phyloP scores from a whole-genome alignment of 23 tunicate genomes.

The Corella eumyota region DNA sequence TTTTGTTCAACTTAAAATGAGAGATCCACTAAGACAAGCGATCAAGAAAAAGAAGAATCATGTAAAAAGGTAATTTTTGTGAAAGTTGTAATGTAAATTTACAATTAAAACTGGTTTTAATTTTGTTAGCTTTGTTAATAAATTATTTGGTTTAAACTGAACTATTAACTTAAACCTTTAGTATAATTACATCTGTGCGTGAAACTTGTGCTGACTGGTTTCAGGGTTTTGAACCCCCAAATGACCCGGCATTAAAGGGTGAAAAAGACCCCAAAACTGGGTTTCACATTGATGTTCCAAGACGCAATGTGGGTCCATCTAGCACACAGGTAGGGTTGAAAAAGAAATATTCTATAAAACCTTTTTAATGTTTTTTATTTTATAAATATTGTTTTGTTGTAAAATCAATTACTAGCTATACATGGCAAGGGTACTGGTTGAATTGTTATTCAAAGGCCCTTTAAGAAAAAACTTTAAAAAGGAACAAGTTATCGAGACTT shows the following conservation, averaged over 20 bases:
- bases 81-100: too few relatives aligned
- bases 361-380: neutral
- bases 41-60: conserved; percentile 92
- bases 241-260: conserved; percentile 96
- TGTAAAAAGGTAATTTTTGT: conserved; percentile 32
- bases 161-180: conserved; percentile 8
- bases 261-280: conserved; percentile 99
- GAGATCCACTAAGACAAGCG: conserved; percentile 77
- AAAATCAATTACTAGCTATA: conserved; percentile 30
- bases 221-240: conserved; percentile 90
- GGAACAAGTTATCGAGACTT: conserved; percentile 40
- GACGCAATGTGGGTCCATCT: conserved; percentile 93
- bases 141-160: too few relatives aligned
- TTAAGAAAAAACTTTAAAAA: conserved; percentile 40
- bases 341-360: neutral
- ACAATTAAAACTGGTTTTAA: neutral
- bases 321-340: conserved; percentile 77
- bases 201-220: conserved; percentile 97
- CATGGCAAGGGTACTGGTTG: conserved; percentile 56
- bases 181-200: conserved; percentile 88
- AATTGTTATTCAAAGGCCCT: conserved; percentile 55
- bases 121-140: too few relatives aligned
- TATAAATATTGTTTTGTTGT: neutral
- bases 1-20: conserved; percentile 81
- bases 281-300: conserved; percentile 77